These are phyloP conservation scores for Dolomedes plantarius DNA, from an alignment of 2,888 invertebrate genomes.

Conservation along the genomic window DNA sequence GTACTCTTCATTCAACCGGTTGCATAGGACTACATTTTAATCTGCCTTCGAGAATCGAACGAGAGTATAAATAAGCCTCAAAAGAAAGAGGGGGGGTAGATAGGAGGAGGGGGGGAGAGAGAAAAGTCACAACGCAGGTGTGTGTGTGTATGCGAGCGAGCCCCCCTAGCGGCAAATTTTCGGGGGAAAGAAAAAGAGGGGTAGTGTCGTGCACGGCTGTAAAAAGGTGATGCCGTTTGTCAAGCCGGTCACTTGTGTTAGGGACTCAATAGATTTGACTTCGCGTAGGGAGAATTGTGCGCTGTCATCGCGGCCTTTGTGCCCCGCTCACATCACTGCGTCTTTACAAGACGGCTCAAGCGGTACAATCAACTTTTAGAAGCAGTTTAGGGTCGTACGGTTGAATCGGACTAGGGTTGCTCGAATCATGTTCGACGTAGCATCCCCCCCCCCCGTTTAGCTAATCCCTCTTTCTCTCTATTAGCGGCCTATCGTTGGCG, in stretches of 20 bases:
- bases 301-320: constrained; percentile 63
- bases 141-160: constrained; percentile 27
- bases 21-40: no score
- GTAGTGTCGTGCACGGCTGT: background rate
- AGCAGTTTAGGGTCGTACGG: constrained; percentile 42
- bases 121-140: constrained; percentile 40
- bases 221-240: constrained; percentile 45
- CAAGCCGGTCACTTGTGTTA: constrained; percentile 59
- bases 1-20: no score
- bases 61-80: background rate
- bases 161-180: constrained; percentile 66
- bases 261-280: constrained; percentile 63
- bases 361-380: constrained; percentile 64
- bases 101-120: background rate
- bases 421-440: background rate
- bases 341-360: constrained; percentile 59
- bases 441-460: background rate
- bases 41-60: no score
- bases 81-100: background rate
- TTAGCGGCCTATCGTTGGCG: no score
- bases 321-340: constrained; percentile 38
- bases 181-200: background rate
- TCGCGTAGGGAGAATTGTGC: constrained; percentile 44
- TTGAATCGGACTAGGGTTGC: constrained; percentile 11
- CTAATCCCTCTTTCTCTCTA: no score